Percentiles rank a stretch among this genome's conserved stretches.
Conservation (phyloP, 2,113 vertebrate species). For the Sprattus sprattus region DNA sequence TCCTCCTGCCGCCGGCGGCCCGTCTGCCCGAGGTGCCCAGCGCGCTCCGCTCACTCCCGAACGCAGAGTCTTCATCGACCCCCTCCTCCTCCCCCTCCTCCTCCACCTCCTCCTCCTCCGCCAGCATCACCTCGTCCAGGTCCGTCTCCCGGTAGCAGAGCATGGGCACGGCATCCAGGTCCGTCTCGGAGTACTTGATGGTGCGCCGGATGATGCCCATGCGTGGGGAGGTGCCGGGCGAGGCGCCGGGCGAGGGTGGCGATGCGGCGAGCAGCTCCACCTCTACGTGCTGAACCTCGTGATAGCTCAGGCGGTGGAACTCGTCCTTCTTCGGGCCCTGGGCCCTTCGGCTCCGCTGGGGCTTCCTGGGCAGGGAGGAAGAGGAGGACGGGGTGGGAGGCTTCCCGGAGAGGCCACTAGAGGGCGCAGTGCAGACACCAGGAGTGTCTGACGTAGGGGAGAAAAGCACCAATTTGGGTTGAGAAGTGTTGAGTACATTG, state of each 20-base stretch:
- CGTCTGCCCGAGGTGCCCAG: slow-evolving; percentile 68
- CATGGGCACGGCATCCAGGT: slow-evolving; percentile 88
- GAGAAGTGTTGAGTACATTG: not conserved
- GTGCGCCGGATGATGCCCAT: slow-evolving; percentile 75
- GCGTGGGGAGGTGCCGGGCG: slow-evolving; percentile 31
- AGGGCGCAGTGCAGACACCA: slow-evolving; percentile 40
- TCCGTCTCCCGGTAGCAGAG: slow-evolving; percentile 93
- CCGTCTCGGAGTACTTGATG: slow-evolving; percentile 91
- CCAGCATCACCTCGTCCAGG: slow-evolving; percentile 88
- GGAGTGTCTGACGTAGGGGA: slow-evolving; percentile 34
- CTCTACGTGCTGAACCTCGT: slow-evolving; percentile 74
- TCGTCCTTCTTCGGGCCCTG: slow-evolving; percentile 35
- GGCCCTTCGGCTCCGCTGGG: slow-evolving; percentile 34
- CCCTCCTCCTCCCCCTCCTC: slow-evolving; percentile 58
- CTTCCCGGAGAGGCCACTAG: slow-evolving; percentile 44
- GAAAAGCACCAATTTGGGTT: not conserved
- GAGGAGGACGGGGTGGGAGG: slow-evolving; percentile 47
- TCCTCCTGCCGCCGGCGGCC: slow-evolving; percentile 49
- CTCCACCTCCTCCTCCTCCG: slow-evolving; percentile 78
- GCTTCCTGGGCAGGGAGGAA: slow-evolving; percentile 45
- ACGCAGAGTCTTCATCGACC: slow-evolving; percentile 72
- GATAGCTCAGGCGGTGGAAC: slow-evolving; percentile 51
- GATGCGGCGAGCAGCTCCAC: slow-evolving; percentile 75
- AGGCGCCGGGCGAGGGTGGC: not conserved
- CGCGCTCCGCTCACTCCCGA: slow-evolving; percentile 81